Evolutionary conservation across 2,113 vertebrate species (phyloP).

Genomic region (Silurus meridionalis): DNA sequence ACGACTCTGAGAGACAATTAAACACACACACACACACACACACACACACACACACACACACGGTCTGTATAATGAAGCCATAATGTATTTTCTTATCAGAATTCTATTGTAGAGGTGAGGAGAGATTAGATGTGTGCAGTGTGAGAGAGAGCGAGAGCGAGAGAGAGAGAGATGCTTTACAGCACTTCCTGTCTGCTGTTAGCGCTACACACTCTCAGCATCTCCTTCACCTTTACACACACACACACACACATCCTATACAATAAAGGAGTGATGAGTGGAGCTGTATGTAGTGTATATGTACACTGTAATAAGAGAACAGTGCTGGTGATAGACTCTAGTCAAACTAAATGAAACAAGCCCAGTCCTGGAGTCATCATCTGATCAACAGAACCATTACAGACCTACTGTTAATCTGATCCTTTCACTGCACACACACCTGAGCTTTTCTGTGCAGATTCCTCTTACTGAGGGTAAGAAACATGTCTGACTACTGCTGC

Average conservation of each 20-base stretch:
- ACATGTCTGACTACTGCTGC: neutral
- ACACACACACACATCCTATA: too few relatives aligned
- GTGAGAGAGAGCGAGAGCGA: neutral
- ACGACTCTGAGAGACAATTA: neutral
- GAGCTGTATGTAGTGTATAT: neutral
- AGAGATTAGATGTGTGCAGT: constrained; percentile 1
- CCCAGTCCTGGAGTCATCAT: too few relatives aligned
- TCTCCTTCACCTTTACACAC: neutral
- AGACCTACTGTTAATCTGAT: neutral
- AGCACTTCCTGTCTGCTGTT: constrained; percentile 19
- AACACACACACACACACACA: constrained; percentile 13
- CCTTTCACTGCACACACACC: neutral
- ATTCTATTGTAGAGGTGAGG: constrained; percentile 25
- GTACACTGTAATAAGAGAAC: too few relatives aligned
- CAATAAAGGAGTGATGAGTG: neutral
- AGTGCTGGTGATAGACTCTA: too few relatives aligned
- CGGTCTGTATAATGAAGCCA: constrained; percentile 30
- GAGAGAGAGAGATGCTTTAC: neutral
- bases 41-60: neutral
- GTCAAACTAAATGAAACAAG: too few relatives aligned
- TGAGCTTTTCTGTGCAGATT: neutral
- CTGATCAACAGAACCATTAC: neutral
- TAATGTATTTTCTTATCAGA: constrained; percentile 50
- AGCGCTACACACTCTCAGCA: neutral
- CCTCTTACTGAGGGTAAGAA: neutral